These are phyloP conservation scores for Homalodisca vitripennis DNA, from an alignment of 1,140 invertebrate genomes.

Conservation along the genomic window DNA sequence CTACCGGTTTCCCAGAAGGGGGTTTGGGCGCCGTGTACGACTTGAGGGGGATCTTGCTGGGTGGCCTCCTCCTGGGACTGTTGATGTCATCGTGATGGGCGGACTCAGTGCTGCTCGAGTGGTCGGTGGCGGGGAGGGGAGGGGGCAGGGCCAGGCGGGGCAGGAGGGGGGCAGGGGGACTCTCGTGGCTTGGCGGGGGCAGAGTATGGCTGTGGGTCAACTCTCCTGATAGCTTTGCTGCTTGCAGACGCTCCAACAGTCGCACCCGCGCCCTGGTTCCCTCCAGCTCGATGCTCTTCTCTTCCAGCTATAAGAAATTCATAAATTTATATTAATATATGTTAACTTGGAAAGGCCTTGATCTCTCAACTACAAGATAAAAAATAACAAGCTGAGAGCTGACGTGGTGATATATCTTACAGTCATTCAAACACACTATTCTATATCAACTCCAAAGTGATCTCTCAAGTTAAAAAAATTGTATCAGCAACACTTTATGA, in stretches of 20 bases:
- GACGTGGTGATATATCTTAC: too few species aligned
- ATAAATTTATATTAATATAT: too few species aligned
- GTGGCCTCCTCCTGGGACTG: constrained; percentile 55
- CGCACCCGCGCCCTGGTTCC: constrained; percentile 72
- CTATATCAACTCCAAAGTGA: too few species aligned
- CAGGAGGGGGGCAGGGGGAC: constrained; percentile 34
- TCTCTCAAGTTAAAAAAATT: too few species aligned
- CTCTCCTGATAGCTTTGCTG: constrained; percentile 33
- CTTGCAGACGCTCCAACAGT: constrained; percentile 58
- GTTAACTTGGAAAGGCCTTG: too few species aligned
- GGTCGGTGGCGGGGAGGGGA: constrained; percentile 50
- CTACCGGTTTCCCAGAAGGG: constrained; percentile 48
- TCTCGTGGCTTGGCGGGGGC: constrained; percentile 30
- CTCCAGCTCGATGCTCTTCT: constrained; percentile 77
- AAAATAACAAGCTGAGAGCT: too few species aligned
- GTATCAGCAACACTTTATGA: too few species aligned
- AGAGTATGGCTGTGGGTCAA: constrained; percentile 49
- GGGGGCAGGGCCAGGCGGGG: constrained; percentile 40
- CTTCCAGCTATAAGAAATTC: constrained; percentile 66
- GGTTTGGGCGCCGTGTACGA: constrained; percentile 56
- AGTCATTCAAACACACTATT: too few species aligned
- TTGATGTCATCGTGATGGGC: constrained; percentile 58
- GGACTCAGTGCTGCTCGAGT: constrained; percentile 60
- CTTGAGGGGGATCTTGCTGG: constrained; percentile 68
- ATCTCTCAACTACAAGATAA: too few species aligned